These are phyloP conservation scores for Melinaea menophilus DNA, from an alignment of 2,888 invertebrate species.

Conservation along the genomic window DNA sequence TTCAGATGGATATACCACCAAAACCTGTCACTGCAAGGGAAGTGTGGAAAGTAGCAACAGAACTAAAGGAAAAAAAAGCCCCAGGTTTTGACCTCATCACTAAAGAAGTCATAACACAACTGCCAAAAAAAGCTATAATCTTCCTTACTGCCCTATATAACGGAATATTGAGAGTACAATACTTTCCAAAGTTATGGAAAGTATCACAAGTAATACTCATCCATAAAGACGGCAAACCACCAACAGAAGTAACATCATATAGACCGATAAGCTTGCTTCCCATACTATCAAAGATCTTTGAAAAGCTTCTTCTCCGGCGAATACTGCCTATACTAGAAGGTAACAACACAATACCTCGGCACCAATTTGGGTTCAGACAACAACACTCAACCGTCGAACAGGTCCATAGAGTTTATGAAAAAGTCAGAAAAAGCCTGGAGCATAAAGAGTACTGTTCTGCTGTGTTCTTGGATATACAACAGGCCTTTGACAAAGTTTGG, in stretches of 20 bases:
- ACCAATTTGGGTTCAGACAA: too few relatives aligned
- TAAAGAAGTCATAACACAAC: constrained; percentile 19
- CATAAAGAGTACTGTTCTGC: too few relatives aligned
- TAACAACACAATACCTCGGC: not conserved
- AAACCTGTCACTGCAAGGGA: constrained; percentile 8
- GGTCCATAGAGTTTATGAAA: too few relatives aligned
- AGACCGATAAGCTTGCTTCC: not conserved
- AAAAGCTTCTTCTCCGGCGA: not conserved
- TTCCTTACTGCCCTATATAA: constrained; percentile 25
- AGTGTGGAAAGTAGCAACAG: not conserved
- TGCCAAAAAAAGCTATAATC: constrained; percentile 27
- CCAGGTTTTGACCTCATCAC: constrained; percentile 33
- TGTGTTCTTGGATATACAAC: too few relatives aligned
- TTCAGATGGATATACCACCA: constrained; percentile 4
- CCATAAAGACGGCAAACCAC: too few relatives aligned
- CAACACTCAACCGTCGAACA: too few relatives aligned
- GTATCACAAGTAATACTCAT: not conserved
- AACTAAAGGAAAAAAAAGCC: constrained; percentile 27
- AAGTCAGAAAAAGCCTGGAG: too few relatives aligned
- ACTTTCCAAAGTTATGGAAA: too few relatives aligned
- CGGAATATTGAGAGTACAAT: constrained; percentile 16
- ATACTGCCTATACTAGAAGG: not conserved
- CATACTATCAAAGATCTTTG: not conserved
- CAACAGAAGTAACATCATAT: not conserved
- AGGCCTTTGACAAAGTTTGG: too few relatives aligned